Evolutionary conservation across 2,888 invertebrate genomes (phyloP), one percentile per base, ranked within the genome.

Genomic region (Drosophila engyochracea): DNA sequence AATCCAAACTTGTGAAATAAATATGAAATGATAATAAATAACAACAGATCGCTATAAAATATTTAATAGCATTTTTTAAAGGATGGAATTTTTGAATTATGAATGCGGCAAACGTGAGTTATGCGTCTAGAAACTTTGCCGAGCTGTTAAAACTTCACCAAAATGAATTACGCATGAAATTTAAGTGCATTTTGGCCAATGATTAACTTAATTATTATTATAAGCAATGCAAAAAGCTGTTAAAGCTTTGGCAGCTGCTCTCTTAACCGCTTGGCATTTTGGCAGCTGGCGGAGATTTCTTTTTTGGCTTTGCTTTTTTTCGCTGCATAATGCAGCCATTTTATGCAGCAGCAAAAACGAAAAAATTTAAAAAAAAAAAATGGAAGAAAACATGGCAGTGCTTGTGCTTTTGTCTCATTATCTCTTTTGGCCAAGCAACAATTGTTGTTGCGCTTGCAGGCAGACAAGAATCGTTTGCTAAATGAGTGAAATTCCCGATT

Each of bases 271-370:
- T 72, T 84, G 76, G 82, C 76, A 78, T 87, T 84, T 87, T 85
- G 78, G 82, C 83, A 87, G 79, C 82, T 82, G 87, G 70, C 78
- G 47, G 69, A 75, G 87, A 84, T 87, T 85, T 85, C 60, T 70
- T 62, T 44, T 47, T 31, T 28, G 37, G 12, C 10, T 16, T 57
- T 55, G 44, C 37, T 53, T 65, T 49, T 59, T 61, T 62, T 55
- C 54, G 66, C 79, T 69, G 82, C 67, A 83, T 88, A 85, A 85
- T 85, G 88, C 58, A 75, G 76, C 74, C 70, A 82, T 82, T 85
- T 85, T 82, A 78, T 82, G 85, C 82, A 82, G 79, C 49, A 65
- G 58, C 57, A n/a, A 49, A 54, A 31, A 10, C n/a, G 2, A 39
- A 44, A 44, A 72, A 49, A 64, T n/a, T 10, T 22, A 59, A 52